Percentiles rank a stretch among this genome's conserved stretches.
These are phyloP conservation scores for Leistus spinibarbis DNA, from an alignment of 2,888 invertebrate genomes.

Conservation along the genomic window DNA sequence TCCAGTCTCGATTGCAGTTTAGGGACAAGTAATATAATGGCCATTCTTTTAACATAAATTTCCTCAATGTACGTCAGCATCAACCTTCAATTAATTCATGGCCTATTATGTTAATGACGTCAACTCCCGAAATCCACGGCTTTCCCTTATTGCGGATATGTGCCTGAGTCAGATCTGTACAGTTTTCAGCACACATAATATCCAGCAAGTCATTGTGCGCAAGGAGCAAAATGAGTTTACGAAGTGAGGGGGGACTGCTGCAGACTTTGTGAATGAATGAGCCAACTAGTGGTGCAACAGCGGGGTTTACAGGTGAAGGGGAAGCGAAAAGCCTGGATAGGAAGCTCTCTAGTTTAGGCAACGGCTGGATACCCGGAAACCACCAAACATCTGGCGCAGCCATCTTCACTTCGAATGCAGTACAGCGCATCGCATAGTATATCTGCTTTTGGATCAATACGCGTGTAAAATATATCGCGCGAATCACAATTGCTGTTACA, in stretches of 20 bases:
- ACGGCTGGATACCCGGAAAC: slow-evolving; percentile 29
- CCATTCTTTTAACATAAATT: slow-evolving; percentile 22
- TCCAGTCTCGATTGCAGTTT: neutral
- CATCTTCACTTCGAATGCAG: slow-evolving; percentile 21
- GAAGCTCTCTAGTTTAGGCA: slow-evolving; percentile 6
- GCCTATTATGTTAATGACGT: slow-evolving; percentile 36
- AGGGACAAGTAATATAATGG: neutral
- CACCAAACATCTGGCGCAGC: slow-evolving; percentile 33
- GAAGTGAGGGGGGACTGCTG: slow-evolving; percentile 3
- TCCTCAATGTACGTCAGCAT: slow-evolving; percentile 26
- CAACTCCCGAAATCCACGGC: slow-evolving; percentile 22
- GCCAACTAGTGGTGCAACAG: neutral
- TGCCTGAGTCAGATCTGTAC: neutral
- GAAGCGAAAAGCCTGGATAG: neutral
- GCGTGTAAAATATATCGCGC: slow-evolving; percentile 1
- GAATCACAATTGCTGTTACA: slow-evolving; percentile 17
- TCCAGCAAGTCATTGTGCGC: neutral
- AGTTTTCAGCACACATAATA: no score
- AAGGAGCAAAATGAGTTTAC: neutral
- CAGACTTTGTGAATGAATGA: slow-evolving; percentile 34
- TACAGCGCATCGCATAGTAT: slow-evolving; percentile 34
- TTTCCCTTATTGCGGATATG: slow-evolving; percentile 29
- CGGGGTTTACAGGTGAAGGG: neutral
- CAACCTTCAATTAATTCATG: slow-evolving; percentile 38
- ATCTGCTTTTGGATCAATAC: slow-evolving; percentile 29